These are phyloP conservation scores for Willowsia nigromaculata DNA, from an alignment of 2,888 invertebrate genomes.

Conservation along the genomic window DNA sequence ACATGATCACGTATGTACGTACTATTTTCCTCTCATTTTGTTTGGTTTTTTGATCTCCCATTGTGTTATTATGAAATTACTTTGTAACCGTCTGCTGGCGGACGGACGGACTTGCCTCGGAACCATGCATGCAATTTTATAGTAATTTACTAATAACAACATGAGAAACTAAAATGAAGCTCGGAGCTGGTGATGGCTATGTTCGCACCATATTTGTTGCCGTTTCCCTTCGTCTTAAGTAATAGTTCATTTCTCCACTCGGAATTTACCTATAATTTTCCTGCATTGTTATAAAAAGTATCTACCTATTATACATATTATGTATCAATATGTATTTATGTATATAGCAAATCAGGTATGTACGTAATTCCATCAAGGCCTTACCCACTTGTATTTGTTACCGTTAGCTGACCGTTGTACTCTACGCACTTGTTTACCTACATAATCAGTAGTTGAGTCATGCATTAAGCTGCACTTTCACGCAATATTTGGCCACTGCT, in stretches of 20 bases:
- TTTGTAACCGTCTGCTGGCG: neutral
- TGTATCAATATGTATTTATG: no score
- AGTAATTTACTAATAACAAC: conserved; percentile 1
- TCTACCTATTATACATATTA: no score
- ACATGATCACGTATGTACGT: neutral
- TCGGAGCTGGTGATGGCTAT: conserved; percentile 14
- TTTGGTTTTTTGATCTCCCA: conserved; percentile 26
- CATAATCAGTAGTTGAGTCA: neutral
- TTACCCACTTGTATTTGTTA: neutral
- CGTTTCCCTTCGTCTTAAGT: neutral
- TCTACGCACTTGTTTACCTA: conserved; percentile 17
- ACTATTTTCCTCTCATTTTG: conserved; percentile 6
- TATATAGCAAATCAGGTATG: no score
- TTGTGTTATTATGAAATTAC: conserved; percentile 30
- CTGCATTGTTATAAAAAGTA: no score
- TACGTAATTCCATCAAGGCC: neutral
- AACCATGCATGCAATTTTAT: neutral
- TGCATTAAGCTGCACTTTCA: neutral
- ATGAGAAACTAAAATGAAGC: neutral
- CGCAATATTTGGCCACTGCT: neutral
- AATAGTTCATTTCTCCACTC: no score
- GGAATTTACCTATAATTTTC: no score
- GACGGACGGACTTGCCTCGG: neutral
- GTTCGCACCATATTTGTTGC: conserved; percentile 39
- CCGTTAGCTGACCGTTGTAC: neutral